Conservation (phyloP, 2,113 vertebrate species). For the Sebastes fasciatus region DNA sequence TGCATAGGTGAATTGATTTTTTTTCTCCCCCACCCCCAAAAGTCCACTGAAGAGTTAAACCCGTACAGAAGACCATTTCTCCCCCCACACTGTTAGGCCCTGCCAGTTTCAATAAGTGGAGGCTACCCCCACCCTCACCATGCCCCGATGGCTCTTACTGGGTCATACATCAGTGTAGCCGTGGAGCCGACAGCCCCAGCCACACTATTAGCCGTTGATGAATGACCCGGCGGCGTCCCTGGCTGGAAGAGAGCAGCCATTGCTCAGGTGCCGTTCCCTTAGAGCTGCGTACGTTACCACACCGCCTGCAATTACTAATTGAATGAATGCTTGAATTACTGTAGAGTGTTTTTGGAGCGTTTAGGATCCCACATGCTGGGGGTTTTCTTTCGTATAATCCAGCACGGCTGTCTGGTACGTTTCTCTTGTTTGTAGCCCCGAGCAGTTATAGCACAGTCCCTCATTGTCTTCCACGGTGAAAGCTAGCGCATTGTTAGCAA, state of each 20-base stretch:
- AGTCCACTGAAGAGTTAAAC: conserved; percentile 41
- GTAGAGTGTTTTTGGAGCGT: conserved; percentile 24
- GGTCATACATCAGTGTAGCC: conserved; percentile 68
- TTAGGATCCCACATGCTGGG: conserved; percentile 6
- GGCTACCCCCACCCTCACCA: neutral
- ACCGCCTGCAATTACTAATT: conserved; percentile 17
- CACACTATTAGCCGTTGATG: conserved; percentile 66
- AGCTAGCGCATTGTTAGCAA: neutral
- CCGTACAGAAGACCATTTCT: conserved; percentile 24
- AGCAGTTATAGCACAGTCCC: neutral
- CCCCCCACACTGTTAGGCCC: conserved; percentile 26
- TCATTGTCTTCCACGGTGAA: conserved; percentile 2
- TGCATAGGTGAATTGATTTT: too few species aligned
- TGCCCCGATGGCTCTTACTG: conserved; percentile 49
- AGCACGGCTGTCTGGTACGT: neutral
- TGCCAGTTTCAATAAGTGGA: conserved; percentile 68
- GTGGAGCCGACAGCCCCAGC: conserved; percentile 56
- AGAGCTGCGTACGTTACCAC: neutral
- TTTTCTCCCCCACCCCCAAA: too few species aligned
- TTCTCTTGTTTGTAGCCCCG: neutral
- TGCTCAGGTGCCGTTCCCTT: conserved; percentile 33
- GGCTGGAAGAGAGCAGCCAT: conserved; percentile 25
- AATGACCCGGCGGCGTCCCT: conserved; percentile 48
- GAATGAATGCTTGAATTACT: conserved; percentile 19
- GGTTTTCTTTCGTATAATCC: neutral